Conservation (phyloP, 2,113 vertebrate species). For the Zeus faber region DNA sequence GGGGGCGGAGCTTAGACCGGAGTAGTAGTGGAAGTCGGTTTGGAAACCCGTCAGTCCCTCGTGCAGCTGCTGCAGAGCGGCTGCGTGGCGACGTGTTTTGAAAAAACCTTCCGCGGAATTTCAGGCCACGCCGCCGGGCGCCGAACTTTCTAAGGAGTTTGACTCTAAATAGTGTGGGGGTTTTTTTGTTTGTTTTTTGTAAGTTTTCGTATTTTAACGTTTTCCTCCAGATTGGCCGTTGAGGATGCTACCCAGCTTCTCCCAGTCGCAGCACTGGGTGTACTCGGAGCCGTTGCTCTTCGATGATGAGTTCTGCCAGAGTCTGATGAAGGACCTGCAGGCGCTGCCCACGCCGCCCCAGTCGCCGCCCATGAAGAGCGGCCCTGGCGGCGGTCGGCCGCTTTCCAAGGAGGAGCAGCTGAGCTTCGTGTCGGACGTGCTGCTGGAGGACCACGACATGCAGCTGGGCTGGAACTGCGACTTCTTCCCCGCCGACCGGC, state of each 20-base stretch:
- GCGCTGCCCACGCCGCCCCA: constrained; percentile 71
- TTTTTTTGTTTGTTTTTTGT: neutral
- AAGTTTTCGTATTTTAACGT: neutral
- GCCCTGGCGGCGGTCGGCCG: constrained; percentile 34
- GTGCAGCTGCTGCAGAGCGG: constrained; percentile 12
- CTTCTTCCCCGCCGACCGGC: constrained; percentile 32
- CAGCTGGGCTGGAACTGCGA: constrained; percentile 68
- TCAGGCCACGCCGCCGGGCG: too few relatives aligned
- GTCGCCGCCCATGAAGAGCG: constrained; percentile 68
- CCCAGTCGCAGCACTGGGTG: constrained; percentile 72
- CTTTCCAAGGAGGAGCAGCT: constrained; percentile 77
- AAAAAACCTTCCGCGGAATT: neutral
- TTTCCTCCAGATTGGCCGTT: constrained; percentile 37
- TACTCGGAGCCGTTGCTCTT: constrained; percentile 74
- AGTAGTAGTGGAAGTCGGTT: neutral
- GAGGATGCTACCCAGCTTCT: constrained; percentile 72
- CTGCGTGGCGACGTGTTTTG: too few relatives aligned
- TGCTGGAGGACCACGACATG: constrained; percentile 74
- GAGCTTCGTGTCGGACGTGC: constrained; percentile 74
- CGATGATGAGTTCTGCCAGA: constrained; percentile 75
- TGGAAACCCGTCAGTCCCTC: constrained; percentile 36
- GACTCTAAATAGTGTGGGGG: neutral
- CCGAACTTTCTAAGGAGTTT: neutral
- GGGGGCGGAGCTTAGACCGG: constrained; percentile 3
- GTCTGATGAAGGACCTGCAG: constrained; percentile 74